Base-by-base conservation (phyloP, 2,888 invertebrate species). In the Drosophila recens region DNA sequence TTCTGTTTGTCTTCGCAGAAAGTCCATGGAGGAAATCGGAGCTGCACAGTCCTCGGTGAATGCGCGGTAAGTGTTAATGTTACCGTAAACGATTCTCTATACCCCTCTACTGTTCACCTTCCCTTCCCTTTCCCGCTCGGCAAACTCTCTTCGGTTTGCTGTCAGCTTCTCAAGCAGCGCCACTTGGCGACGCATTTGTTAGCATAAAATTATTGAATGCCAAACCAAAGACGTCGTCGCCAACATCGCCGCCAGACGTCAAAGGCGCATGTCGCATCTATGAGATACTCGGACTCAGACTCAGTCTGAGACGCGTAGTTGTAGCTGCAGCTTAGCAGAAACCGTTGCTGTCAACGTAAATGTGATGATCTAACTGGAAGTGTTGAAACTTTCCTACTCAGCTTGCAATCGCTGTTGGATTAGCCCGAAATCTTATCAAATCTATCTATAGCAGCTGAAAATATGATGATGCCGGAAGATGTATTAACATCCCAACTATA, bases 11-110 rank as follows among this genome's bases (percentile, higher is more conserved):
- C 95, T 91, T 95, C 96, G 95, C 94, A 97, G 97, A 94, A 97
- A 97, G 87, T 95, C 97, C 76, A 96, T 97, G 93, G 97, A 97
- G 93, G 97, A 97, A 91, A 96, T 96, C 90, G 96, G 96, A 80
- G 97, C 96, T 91, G 95, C 97, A 64, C 95, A 92, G 88, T 92
- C 96, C 75, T 97, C 97, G 83, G 97, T 97, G 90, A 97, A 97
- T 93, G 96, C 96, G 91, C 96, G 97, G 97, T 97, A 94, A 96
- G 97, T 96, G 91, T 85, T 87, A 90, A 90, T 91, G 90, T 87
- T 80, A 84, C 84, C 85, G 84, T 82, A 85, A 80, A 87, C 85
- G 79, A 79, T 79, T 79, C 81, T 73, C 65, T 54, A 61, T 23
- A 46, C 33, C 45, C 43, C 36, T 27, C 13, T 38, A 8, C 65